phyloP scores from a whole-genome alignment of 1,140 invertebrate genomes.

The Pogonomyrmex californicus region DNA sequence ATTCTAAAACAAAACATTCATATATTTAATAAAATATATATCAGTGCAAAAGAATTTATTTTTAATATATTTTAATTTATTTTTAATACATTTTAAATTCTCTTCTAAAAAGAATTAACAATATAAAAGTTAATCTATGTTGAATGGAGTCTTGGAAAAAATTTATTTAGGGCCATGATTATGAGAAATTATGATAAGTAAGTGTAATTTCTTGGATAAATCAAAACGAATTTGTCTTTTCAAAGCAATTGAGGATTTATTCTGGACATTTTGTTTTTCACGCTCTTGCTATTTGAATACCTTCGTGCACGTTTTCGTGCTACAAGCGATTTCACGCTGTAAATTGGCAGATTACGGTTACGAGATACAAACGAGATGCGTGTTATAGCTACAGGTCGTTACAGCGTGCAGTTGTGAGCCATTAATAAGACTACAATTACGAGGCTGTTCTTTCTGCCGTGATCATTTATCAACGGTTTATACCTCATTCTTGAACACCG shows the following conservation, averaged over 20 bases:
- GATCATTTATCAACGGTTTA: slow-evolving; percentile 76
- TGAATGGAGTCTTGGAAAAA: background rate
- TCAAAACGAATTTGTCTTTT: slow-evolving; percentile 2
- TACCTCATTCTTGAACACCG: slow-evolving; percentile 69
- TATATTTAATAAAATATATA: background rate
- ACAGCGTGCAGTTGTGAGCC: slow-evolving; percentile 60
- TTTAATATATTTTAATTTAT: background rate
- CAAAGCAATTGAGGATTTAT: slow-evolving; percentile 33
- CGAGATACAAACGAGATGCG: slow-evolving; percentile 63
- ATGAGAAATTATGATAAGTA: background rate
- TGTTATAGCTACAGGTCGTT: slow-evolving; percentile 64
- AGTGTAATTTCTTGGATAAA: background rate
- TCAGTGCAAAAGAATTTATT: background rate
- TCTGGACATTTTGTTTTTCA: slow-evolving; percentile 50
- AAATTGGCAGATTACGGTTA: slow-evolving; percentile 63
- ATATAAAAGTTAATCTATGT: background rate
- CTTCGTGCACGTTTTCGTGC: slow-evolving; percentile 45
- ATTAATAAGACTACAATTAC: slow-evolving; percentile 73
- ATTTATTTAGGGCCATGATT: background rate
- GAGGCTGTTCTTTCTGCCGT: slow-evolving; percentile 48
- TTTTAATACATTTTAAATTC: background rate
- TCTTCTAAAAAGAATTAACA: background rate
- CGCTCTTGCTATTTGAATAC: slow-evolving; percentile 33
- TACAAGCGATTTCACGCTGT: slow-evolving; percentile 59
- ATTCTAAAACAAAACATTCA: slow-evolving; percentile 78